Percentiles rank a stretch among this genome's conserved stretches.
These are phyloP conservation scores for Dicrostonyx torquatus DNA, from an alignment of 2,797 vertebrate genomes.

Conservation along the genomic window DNA sequence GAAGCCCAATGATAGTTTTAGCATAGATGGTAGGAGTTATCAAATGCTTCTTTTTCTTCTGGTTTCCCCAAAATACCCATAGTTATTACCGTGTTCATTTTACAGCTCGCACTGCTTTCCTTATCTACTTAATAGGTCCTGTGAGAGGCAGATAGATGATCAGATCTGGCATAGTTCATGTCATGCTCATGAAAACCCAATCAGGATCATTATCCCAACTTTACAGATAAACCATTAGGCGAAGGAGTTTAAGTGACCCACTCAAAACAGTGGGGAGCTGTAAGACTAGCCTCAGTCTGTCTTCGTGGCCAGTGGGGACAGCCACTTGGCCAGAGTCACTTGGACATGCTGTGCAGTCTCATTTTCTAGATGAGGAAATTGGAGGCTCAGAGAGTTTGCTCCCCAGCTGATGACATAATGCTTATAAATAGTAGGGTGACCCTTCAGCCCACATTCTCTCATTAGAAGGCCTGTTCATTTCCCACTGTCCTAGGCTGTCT, in stretches of 20 bases:
- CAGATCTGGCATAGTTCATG: neutral
- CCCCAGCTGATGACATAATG: neutral
- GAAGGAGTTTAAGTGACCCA: neutral
- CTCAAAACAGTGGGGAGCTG: neutral
- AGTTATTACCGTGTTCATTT: constrained; percentile 14
- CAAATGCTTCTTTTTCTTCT: constrained; percentile 31
- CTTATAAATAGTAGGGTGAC: neutral
- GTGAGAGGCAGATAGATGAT: neutral
- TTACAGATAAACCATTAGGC: neutral
- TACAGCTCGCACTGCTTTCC: neutral
- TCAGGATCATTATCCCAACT: neutral
- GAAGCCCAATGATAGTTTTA: constrained; percentile 15
- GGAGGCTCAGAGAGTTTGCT: constrained; percentile 1
- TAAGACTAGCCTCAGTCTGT: neutral
- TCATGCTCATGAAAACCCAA: neutral
- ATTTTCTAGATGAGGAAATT: neutral
- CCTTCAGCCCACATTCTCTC: neutral
- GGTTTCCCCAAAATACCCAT: neutral
- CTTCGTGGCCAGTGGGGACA: neutral
- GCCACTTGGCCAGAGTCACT: neutral
- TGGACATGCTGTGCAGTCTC: neutral
- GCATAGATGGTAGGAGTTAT: neutral
- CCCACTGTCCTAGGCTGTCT: neutral
- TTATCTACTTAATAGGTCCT: neutral
- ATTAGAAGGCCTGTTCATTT: neutral